Conservation (phyloP, 2,113 vertebrate genomes). For the Tenrec ecaudatus region DNA sequence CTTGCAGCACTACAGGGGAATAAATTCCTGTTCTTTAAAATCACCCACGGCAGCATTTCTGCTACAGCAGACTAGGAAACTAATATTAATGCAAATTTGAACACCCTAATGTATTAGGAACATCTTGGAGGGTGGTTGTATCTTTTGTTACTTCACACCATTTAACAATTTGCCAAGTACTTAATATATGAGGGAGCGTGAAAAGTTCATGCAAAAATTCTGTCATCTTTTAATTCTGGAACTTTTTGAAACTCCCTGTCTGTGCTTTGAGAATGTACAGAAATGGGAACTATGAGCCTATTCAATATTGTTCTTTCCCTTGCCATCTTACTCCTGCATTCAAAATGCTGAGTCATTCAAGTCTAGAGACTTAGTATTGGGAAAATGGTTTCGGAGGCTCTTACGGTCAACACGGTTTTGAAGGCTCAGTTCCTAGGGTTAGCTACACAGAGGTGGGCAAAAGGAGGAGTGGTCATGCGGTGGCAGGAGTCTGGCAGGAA, state of each 20-base stretch:
- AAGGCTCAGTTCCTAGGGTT: background rate
- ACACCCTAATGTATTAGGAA: background rate
- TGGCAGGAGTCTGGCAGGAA: background rate
- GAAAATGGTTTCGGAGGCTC: background rate
- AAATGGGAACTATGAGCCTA: background rate
- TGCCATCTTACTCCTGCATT: background rate
- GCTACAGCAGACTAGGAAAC: background rate
- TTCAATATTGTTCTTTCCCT: conserved; percentile 1
- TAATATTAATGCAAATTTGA: background rate
- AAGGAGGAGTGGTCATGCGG: no score
- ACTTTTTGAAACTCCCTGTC: no score
- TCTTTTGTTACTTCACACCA: background rate
- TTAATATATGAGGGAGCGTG: background rate
- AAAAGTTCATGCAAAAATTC: no score
- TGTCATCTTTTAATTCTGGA: no score
- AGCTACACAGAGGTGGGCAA: background rate
- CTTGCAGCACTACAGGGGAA: background rate
- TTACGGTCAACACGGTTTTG: background rate
- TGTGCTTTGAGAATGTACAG: background rate
- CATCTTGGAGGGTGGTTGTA: no score
- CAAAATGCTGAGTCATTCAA: background rate
- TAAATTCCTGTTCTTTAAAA: background rate
- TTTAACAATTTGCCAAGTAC: background rate
- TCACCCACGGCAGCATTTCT: background rate
- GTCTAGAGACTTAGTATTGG: background rate